Evolutionary conservation across 2,888 invertebrate genomes (phyloP).

Genomic region (Gymnocheta viridis): DNA sequence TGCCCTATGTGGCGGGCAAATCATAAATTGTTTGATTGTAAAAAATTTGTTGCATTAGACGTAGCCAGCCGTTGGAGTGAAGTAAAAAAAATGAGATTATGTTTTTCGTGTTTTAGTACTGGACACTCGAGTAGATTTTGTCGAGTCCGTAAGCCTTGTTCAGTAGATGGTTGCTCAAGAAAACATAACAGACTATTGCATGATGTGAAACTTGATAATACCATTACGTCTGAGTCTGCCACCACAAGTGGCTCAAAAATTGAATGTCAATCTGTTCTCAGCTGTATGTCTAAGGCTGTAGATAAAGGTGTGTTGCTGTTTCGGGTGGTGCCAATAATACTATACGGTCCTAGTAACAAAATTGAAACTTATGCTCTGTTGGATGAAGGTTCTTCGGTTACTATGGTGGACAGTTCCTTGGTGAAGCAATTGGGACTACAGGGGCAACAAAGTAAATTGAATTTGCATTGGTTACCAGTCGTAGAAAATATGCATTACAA

Average conservation of each 20-base stretch:
- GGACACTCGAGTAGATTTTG: slow-evolving; percentile 31
- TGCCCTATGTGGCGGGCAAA: slow-evolving; percentile 1
- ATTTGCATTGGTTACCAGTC: too few species aligned
- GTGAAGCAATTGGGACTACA: too few species aligned
- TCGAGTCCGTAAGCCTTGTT: background rate
- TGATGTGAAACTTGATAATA: slow-evolving; percentile 13
- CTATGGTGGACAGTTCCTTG: slow-evolving; percentile 25
- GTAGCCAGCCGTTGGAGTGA: background rate
- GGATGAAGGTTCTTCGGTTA: slow-evolving; percentile 41
- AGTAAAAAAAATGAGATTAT: slow-evolving; percentile 12
- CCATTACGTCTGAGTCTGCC: background rate
- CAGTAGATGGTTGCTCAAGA: slow-evolving; percentile 5
- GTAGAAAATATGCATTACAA: too few species aligned
- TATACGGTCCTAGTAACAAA: too few species aligned
- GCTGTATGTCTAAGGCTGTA: background rate
- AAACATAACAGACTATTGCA: slow-evolving; percentile 16
- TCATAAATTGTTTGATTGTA: too few species aligned
- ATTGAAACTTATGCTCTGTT: too few species aligned
- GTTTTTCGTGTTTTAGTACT: slow-evolving; percentile 32
- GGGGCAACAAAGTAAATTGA: too few species aligned
- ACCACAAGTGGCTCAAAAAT: background rate
- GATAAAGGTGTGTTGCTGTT: background rate
- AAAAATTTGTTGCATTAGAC: too few species aligned
- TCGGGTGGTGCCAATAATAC: slow-evolving; percentile 26
- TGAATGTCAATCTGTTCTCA: background rate